Evolutionary conservation across 2,113 vertebrate species (phyloP).

Genomic region (Rhinoderma darwinii): DNA sequence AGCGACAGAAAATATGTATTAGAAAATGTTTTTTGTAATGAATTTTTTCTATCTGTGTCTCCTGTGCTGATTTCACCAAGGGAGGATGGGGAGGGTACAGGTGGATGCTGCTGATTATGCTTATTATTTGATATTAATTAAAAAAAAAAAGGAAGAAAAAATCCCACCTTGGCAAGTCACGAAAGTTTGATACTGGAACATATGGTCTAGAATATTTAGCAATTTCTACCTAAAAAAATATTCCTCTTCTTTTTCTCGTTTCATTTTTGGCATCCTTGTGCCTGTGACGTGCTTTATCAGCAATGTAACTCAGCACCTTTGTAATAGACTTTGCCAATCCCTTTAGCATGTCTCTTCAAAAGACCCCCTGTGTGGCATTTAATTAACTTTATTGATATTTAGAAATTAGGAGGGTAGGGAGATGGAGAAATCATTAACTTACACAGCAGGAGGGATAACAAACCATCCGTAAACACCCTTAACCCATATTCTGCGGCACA

Average conservation of each 20-base stretch:
- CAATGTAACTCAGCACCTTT: constrained; percentile 54
- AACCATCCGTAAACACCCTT: constrained; percentile 53
- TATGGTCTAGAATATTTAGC: not conserved
- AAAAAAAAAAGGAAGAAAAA: too few relatives aligned
- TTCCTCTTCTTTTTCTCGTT: not conserved
- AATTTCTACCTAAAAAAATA: not conserved
- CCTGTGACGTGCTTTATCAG: constrained; percentile 30
- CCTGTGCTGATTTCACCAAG: too few relatives aligned
- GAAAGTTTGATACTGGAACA: not conserved
- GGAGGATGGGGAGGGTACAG: too few relatives aligned
- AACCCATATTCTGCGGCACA: constrained; percentile 38
- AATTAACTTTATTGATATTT: constrained; percentile 89
- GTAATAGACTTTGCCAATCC: constrained; percentile 54
- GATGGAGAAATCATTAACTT: constrained; percentile 83
- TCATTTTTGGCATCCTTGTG: not conserved
- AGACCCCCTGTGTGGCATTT: constrained; percentile 76
- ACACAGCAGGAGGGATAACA: constrained; percentile 70
- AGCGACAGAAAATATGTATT: too few relatives aligned
- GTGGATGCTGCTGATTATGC: too few relatives aligned
- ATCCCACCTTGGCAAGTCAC: too few relatives aligned
- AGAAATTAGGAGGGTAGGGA: constrained; percentile 84
- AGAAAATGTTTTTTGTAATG: too few relatives aligned
- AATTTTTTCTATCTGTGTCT: too few relatives aligned
- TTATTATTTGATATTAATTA: too few relatives aligned
- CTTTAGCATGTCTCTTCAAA: constrained; percentile 50